Percentiles rank a stretch among this genome's conserved stretches.
These are phyloP conservation scores for Petromus typicus DNA, from an alignment of 2,113 vertebrate genomes.

Conservation along the genomic window DNA sequence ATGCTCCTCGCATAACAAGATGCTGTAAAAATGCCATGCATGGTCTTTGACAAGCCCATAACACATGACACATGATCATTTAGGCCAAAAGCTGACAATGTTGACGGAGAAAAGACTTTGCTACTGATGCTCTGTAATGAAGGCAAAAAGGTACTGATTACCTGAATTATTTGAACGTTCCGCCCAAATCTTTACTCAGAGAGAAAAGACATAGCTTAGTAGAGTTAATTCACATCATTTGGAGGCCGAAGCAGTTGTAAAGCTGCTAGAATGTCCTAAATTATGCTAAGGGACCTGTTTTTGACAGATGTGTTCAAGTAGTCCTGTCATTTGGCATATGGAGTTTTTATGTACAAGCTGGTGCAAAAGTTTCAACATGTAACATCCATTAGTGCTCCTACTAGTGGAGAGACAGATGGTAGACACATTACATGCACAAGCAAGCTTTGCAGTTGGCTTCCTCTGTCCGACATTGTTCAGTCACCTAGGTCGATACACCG, in stretches of 20 bases:
- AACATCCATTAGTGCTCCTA: slow-evolving; percentile 64
- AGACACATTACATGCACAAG: slow-evolving; percentile 44
- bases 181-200: slow-evolving; percentile 30
- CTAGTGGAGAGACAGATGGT: slow-evolving; percentile 65
- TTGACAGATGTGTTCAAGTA: slow-evolving; percentile 69
- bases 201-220: slow-evolving; percentile 50
- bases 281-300: slow-evolving; percentile 68
- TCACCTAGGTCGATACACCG: not conserved
- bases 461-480: not conserved
- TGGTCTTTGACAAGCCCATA: not conserved
- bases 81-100: not conserved
- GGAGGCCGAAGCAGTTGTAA: slow-evolving; percentile 67
- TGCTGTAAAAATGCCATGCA: slow-evolving; percentile 16
- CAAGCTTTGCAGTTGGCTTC: slow-evolving; percentile 23
- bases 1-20: not conserved
- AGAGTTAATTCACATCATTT: slow-evolving; percentile 69
- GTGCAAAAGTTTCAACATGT: slow-evolving; percentile 62
- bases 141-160: slow-evolving; percentile 36
- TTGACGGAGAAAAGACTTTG: not conserved
- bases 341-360: slow-evolving; percentile 68
- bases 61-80: not conserved
- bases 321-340: slow-evolving; percentile 65
- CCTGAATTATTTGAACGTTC: slow-evolving; percentile 67
- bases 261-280: slow-evolving; percentile 66
- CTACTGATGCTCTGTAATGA: slow-evolving; percentile 27